These are phyloP conservation scores for Brachionus paranguensis DNA, from an alignment of 1,140 invertebrate species.

Conservation along the genomic window DNA sequence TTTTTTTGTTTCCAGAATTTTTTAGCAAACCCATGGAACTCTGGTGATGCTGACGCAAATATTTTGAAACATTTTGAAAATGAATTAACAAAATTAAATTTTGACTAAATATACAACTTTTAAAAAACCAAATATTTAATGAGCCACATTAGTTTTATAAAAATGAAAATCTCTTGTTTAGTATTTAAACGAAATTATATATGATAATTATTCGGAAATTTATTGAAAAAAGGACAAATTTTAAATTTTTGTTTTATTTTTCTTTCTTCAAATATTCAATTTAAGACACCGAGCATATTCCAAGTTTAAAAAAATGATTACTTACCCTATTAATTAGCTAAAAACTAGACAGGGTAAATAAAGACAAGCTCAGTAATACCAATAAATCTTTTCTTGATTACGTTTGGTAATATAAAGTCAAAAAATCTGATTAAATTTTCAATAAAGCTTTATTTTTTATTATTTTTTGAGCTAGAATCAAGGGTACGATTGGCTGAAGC, in stretches of 20 bases:
- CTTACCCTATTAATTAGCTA: background rate
- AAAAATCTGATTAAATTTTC: background rate
- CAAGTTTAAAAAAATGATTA: background rate
- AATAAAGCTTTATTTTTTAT: background rate
- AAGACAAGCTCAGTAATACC: background rate
- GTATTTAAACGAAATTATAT: background rate
- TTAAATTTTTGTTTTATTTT: background rate
- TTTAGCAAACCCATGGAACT: background rate
- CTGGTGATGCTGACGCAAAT: background rate
- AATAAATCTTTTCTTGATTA: background rate
- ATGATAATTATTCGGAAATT: background rate
- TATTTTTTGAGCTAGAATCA: background rate
- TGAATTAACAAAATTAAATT: background rate
- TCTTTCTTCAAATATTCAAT: background rate
- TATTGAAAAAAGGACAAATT: background rate
- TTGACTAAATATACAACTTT: background rate
- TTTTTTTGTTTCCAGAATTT: background rate
- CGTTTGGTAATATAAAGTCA: background rate
- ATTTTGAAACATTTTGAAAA: background rate
- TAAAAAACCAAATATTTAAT: background rate
- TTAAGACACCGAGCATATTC: too few relatives aligned
- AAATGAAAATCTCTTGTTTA: background rate
- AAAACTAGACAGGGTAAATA: background rate
- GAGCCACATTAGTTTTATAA: background rate
- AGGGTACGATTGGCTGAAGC: background rate